Percentiles rank a stretch among this genome's conserved stretches.
These are phyloP conservation scores for Erithacus rubecula DNA, from an alignment of 2,797 vertebrate genomes.

Conservation along the genomic window DNA sequence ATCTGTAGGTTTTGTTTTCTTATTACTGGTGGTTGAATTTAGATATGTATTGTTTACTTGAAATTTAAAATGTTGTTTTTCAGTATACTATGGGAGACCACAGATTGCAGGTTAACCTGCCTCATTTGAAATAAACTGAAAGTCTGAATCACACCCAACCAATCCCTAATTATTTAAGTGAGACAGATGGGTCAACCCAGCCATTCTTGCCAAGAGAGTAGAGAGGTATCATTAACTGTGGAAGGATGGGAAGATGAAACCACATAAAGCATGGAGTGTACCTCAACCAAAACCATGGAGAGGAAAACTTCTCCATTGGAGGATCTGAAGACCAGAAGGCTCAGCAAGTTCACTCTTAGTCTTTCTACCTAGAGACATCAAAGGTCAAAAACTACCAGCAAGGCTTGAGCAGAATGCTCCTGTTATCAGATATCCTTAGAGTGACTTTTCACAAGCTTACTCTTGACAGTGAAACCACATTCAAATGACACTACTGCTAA, in stretches of 20 bases:
- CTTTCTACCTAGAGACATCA: background rate
- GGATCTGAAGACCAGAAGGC: background rate
- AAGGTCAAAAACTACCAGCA: background rate
- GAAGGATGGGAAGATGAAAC: background rate
- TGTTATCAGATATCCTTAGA: background rate
- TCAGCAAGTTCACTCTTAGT: background rate
- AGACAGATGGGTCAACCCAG: constrained; percentile 33
- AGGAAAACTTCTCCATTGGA: background rate
- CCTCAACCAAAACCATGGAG: background rate
- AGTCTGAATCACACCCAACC: constrained; percentile 16
- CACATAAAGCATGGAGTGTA: background rate
- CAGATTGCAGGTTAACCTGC: constrained; percentile 39
- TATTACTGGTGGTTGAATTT: background rate
- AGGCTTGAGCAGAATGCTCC: background rate
- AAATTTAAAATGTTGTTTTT: constrained; percentile 25
- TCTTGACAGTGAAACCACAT: background rate
- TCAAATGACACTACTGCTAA: background rate
- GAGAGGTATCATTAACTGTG: background rate
- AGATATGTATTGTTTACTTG: background rate
- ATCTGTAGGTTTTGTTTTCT: background rate
- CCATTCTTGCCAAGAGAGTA: background rate
- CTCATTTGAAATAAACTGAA: constrained; percentile 2
- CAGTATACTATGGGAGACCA: background rate
- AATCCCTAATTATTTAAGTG: constrained; percentile 2
- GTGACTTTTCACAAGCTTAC: background rate